Evolutionary conservation across 2,113 vertebrate genomes (phyloP).

Genomic region (Pelodiscus sinensis): DNA sequence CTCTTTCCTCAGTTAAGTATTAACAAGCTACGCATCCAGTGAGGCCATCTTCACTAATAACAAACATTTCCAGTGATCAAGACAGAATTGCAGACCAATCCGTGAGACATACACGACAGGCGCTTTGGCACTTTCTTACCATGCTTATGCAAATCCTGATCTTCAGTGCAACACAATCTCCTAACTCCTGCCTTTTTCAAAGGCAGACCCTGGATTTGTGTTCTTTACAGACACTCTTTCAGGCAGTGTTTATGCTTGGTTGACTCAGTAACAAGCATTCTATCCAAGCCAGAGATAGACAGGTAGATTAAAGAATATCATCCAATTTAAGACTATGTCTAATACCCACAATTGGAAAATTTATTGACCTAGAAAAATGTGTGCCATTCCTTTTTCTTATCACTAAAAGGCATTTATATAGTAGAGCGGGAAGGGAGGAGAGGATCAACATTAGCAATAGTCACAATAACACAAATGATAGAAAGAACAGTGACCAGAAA

Average conservation of each 20-base stretch:
- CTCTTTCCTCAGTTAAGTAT: constrained; percentile 22
- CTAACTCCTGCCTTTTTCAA: neutral
- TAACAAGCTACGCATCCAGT: constrained; percentile 33
- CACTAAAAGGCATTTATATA: neutral
- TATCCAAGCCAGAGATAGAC: neutral
- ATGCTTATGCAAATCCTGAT: constrained; percentile 26
- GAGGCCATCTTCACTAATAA: constrained; percentile 51
- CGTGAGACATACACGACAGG: neutral
- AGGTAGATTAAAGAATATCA: neutral
- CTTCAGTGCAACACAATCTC: constrained; percentile 15
- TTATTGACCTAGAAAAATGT: neutral
- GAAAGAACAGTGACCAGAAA: constrained; percentile 16
- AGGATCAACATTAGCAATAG: neutral
- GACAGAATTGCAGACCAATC: constrained; percentile 29
- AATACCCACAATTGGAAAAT: neutral
- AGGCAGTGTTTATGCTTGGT: neutral
- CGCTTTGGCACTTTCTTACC: constrained; percentile 37
- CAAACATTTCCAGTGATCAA: constrained; percentile 48
- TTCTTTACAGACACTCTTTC: neutral
- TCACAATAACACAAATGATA: neutral
- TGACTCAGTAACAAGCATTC: rapidly evolving
- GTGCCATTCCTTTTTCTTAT: neutral
- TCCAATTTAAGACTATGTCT: rapidly evolving
- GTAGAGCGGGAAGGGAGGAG: neutral
- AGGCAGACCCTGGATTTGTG: neutral